A percentile compares a stretch with the other conserved stretches of the same genome.
phyloP scores from a whole-genome alignment of 2,888 invertebrate genomes.

The Plagodis pulveraria region DNA sequence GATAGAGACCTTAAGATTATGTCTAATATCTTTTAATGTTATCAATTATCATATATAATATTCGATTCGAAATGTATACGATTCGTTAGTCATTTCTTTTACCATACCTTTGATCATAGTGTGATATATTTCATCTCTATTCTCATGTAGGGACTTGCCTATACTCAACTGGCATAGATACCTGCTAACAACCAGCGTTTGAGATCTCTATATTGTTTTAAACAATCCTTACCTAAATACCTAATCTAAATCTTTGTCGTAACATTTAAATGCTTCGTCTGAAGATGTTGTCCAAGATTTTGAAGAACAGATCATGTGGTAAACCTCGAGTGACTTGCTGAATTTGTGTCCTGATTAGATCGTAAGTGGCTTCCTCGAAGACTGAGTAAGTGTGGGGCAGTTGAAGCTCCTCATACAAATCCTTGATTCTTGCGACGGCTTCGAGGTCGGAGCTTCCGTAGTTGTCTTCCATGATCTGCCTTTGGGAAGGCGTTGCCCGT shows the following conservation, averaged over 20 bases:
- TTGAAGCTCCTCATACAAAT: constrained; percentile 91
- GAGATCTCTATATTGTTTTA: constrained; percentile 35
- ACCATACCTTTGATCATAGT: too few species aligned
- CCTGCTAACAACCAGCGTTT: constrained; percentile 33
- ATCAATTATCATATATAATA: constrained; percentile 15
- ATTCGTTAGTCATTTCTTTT: too few species aligned
- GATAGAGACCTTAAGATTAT: background rate
- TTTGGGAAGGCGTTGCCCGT: constrained; percentile 89
- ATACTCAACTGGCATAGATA: constrained; percentile 27
- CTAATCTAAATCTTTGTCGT: constrained; percentile 7
- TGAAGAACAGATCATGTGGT: constrained; percentile 92
- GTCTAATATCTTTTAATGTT: background rate
- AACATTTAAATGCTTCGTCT: constrained; percentile 86
- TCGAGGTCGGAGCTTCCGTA: constrained; percentile 89
- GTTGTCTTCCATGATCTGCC: constrained; percentile 89
- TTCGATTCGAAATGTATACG: constrained; percentile 17
- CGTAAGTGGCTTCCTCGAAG: constrained; percentile 93
- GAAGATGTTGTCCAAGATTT: constrained; percentile 92
- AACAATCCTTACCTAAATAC: constrained; percentile 21
- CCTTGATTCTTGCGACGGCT: constrained; percentile 88
- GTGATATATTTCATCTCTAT: too few species aligned
- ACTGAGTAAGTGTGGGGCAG: constrained; percentile 90
- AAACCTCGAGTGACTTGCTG: constrained; percentile 93
- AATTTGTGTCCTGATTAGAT: constrained; percentile 92
- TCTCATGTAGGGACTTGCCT: constrained; percentile 10